A percentile compares a stretch with the other conserved stretches of the same genome.
These are phyloP conservation scores for Adoxophyes honmai DNA, from an alignment of 1,140 invertebrate species.

Conservation along the genomic window DNA sequence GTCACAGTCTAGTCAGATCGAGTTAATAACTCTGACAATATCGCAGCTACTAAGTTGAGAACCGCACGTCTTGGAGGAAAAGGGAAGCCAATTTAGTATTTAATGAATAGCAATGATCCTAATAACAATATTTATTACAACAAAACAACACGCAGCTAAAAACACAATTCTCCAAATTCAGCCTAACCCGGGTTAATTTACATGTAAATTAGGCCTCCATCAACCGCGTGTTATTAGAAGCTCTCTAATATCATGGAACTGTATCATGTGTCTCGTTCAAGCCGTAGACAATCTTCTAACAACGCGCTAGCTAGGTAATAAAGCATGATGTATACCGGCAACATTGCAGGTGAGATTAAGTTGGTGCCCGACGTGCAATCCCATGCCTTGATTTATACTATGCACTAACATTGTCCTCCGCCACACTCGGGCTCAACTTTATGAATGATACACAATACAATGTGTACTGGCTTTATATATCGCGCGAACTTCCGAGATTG, in stretches of 20 bases:
- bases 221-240: neutral
- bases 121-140: too few species aligned
- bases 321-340: constrained; percentile 42
- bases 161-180: too few species aligned
- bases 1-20: too few species aligned
- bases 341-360: constrained; percentile 58
- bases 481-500: constrained; percentile 20
- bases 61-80: too few species aligned
- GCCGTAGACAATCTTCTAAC: constrained; percentile 14
- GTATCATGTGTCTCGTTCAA: constrained; percentile 14
- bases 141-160: too few species aligned
- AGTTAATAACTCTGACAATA: too few species aligned
- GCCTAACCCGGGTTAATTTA: neutral
- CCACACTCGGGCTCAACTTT: constrained; percentile 18
- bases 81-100: too few species aligned
- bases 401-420: constrained; percentile 23
- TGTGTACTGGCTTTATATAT: constrained; percentile 19
- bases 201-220: neutral
- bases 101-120: too few species aligned
- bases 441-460: constrained; percentile 29
- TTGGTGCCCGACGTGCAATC: constrained; percentile 34
- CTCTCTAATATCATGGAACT: constrained; percentile 1
- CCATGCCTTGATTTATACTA: constrained; percentile 41
- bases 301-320: constrained; percentile 26
- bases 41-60: too few species aligned